Conservation (phyloP, 2,797 vertebrate species). For the Danio choprae region DNA sequence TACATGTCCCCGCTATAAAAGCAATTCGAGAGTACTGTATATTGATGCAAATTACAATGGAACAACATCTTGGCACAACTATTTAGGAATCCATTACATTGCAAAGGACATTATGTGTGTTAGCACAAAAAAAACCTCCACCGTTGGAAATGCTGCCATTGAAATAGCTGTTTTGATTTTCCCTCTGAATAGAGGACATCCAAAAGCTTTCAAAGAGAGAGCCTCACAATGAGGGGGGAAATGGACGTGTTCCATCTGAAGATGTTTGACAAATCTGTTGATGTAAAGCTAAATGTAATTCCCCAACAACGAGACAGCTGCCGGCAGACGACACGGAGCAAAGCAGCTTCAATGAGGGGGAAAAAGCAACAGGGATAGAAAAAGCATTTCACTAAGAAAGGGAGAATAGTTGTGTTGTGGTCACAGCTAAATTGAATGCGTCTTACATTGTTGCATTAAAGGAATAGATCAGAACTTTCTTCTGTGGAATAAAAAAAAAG, state of each 20-base stretch:
- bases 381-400: neutral
- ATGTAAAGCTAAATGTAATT: conserved; percentile 56
- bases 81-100: conserved; percentile 47
- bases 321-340: conserved; percentile 24
- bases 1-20: conserved; percentile 25
- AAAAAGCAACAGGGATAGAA: neutral
- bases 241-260: conserved; percentile 40
- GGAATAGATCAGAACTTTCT: neutral
- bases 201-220: conserved; percentile 38
- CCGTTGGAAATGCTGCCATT: conserved; percentile 41
- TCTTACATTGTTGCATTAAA: neutral
- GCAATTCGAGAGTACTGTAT: conserved; percentile 33
- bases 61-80: conserved; percentile 36
- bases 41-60: conserved; percentile 47
- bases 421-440: neutral
- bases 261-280: conserved; percentile 56
- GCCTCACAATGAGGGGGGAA: conserved; percentile 38
- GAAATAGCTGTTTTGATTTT: conserved; percentile 49
- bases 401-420: neutral
- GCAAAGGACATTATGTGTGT: conserved; percentile 49
- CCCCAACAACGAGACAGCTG: conserved; percentile 39
- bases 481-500: neutral
- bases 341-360: neutral
- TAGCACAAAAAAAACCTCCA: conserved; percentile 36
- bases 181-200: conserved; percentile 46